Conservation (phyloP, 2,113 vertebrate species). For the Xyliphius kryptos region DNA sequence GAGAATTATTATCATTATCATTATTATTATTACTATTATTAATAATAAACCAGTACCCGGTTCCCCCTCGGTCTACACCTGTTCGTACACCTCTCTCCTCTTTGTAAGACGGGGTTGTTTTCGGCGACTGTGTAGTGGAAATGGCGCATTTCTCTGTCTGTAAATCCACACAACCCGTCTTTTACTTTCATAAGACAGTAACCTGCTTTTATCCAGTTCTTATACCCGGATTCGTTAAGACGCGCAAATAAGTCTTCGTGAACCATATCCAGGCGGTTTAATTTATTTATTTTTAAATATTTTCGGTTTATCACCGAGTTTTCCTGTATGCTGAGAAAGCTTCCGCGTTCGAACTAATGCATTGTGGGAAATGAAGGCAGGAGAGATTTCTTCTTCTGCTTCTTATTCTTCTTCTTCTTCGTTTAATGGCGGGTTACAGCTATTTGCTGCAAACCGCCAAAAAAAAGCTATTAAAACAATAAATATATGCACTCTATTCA, state of each 20-base stretch:
- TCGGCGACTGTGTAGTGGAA: conserved; percentile 58
- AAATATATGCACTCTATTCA: no score
- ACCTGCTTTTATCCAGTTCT: conserved; percentile 78
- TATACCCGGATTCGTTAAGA: conserved; percentile 68
- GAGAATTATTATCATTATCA: no score
- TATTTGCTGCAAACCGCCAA: no score
- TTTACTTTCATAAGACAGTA: conserved; percentile 64
- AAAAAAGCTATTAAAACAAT: no score
- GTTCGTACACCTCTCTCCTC: conserved; percentile 38
- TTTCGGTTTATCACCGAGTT: no score
- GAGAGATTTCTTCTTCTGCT: no score
- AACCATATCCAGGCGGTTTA: no score
- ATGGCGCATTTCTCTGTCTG: conserved; percentile 44
- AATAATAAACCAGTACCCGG: conserved; percentile 51
- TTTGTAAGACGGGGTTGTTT: conserved; percentile 31
- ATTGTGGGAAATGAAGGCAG: conserved; percentile 23
- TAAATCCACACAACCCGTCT: conserved; percentile 51
- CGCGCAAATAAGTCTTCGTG: conserved; percentile 56
- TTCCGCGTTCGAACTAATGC: conserved; percentile 10
- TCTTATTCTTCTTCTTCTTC: no score
- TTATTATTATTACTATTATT: no score
- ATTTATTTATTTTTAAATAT: no score
- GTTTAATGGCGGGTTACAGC: no score
- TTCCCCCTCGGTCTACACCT: conserved; percentile 59
- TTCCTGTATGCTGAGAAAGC: not conserved